Evolutionary conservation across 1,140 invertebrate genomes (phyloP).

Genomic region (Hyphantria cunea): DNA sequence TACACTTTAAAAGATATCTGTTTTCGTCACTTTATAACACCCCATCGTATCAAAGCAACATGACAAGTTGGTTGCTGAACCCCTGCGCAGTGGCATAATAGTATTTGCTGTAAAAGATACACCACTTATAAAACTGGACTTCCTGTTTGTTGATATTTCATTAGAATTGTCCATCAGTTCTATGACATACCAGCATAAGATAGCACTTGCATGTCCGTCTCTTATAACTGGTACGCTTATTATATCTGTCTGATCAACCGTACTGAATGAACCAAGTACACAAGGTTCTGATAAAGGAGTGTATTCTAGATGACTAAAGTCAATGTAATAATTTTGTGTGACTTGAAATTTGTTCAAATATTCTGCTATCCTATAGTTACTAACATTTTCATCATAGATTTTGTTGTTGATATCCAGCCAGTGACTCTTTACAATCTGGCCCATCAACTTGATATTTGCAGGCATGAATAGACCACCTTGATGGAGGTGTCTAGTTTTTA

Average conservation of each 20-base stretch:
- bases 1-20: constrained; percentile 3
- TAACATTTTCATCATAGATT: constrained; percentile 62
- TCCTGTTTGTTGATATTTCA: constrained; percentile 54
- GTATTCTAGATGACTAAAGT: constrained; percentile 57
- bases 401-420: constrained; percentile 65
- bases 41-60: constrained; percentile 57
- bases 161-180: constrained; percentile 55
- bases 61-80: constrained; percentile 47
- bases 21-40: constrained; percentile 54
- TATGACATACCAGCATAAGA: constrained; percentile 68
- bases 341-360: constrained; percentile 67
- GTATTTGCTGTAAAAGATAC: constrained; percentile 54
- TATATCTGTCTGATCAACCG: constrained; percentile 37
- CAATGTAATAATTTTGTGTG: constrained; percentile 61
- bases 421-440: constrained; percentile 55
- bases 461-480: constrained; percentile 66
- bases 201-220: constrained; percentile 50
- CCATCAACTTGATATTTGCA: constrained; percentile 50
- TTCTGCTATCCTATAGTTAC: constrained; percentile 50
- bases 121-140: constrained; percentile 54
- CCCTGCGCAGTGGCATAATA: constrained; percentile 35
- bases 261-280: constrained; percentile 40
- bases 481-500: constrained; percentile 49
- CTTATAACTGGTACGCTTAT: constrained; percentile 46
- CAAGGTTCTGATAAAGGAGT: constrained; percentile 48